Percentiles rank a stretch among this genome's conserved stretches.
Evolutionary conservation across 2,888 invertebrate genomes (phyloP).

Genomic region (Drosophila lacicola): DNA sequence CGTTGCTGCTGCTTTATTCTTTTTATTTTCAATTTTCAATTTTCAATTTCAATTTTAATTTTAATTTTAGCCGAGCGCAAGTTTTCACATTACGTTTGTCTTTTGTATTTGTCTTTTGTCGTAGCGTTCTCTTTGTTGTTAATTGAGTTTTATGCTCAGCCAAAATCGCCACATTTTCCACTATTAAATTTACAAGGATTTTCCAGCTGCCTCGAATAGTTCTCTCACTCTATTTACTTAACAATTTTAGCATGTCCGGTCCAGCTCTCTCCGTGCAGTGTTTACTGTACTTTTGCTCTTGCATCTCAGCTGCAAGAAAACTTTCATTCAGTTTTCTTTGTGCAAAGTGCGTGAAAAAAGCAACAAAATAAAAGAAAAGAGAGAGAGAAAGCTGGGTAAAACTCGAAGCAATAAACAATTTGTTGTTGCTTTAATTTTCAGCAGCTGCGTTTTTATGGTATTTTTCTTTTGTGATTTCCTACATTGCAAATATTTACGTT

Average conservation of each 20-base stretch:
- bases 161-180: slow-evolving; percentile 55
- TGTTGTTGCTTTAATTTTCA: slow-evolving; percentile 21
- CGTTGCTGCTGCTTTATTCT: slow-evolving; percentile 6
- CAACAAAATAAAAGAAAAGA: slow-evolving; percentile 22
- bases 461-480: slow-evolving; percentile 26
- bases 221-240: slow-evolving; percentile 56
- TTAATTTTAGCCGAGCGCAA: slow-evolving; percentile 42
- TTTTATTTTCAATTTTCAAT: slow-evolving; percentile 24
- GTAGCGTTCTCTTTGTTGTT: slow-evolving; percentile 42
- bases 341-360: slow-evolving; percentile 23
- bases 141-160: slow-evolving; percentile 47
- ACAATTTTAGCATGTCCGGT: slow-evolving; percentile 47
- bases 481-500: slow-evolving; percentile 53
- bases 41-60: slow-evolving; percentile 52
- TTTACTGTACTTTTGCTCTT: slow-evolving; percentile 17
- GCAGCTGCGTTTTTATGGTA: slow-evolving; percentile 15
- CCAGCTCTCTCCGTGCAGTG: slow-evolving; percentile 15
- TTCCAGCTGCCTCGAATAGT: slow-evolving; percentile 39
- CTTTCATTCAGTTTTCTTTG: slow-evolving; percentile 53
- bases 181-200: slow-evolving; percentile 19
- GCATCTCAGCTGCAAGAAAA: slow-evolving; percentile 45
- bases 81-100: slow-evolving; percentile 55
- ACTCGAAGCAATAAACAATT: slow-evolving; percentile 44
- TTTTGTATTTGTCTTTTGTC: slow-evolving; percentile 42
- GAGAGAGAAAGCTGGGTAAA: slow-evolving; percentile 29